These are phyloP conservation scores for Drosophila gaucha DNA, from an alignment of 2,888 invertebrate species.

Conservation along the genomic window DNA sequence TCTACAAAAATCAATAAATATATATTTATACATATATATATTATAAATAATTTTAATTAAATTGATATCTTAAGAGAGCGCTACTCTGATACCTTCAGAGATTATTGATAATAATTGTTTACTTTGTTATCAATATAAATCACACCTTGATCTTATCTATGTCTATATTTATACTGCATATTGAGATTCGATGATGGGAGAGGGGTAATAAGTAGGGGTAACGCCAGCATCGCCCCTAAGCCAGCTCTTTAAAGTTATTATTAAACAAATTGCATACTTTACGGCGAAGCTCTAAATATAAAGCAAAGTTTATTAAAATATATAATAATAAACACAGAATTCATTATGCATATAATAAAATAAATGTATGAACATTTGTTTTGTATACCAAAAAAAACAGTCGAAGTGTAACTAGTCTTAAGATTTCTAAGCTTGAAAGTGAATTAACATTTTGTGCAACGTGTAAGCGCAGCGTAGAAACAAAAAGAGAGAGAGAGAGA, in stretches of 20 bases:
- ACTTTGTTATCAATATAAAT: not conserved
- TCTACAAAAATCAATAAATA: not conserved
- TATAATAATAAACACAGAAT: no score
- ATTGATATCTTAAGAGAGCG: not conserved
- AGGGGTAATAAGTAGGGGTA: no score
- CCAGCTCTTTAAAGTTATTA: not conserved
- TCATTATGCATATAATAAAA: no score
- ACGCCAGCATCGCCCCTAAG: not conserved
- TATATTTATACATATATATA: not conserved
- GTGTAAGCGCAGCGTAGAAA: conserved; percentile 11
- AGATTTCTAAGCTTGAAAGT: not conserved
- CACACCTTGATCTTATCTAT: not conserved
- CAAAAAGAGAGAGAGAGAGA: conserved; percentile 4
- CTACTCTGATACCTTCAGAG: not conserved
- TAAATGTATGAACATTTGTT: no score
- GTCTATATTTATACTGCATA: not conserved
- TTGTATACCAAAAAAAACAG: no score
- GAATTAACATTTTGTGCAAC: conserved; percentile 12
- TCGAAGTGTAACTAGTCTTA: not conserved
- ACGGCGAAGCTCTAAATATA: conserved; percentile 8
- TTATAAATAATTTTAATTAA: not conserved
- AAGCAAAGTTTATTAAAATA: not conserved
- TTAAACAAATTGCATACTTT: conserved; percentile 20
- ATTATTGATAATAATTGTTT: no score
- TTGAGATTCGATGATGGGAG: no score